A percentile compares a stretch with the other conserved stretches of the same genome.
phyloP scores from a whole-genome alignment of 2,797 vertebrate species.

The Schizopygopsis malacanthus region DNA sequence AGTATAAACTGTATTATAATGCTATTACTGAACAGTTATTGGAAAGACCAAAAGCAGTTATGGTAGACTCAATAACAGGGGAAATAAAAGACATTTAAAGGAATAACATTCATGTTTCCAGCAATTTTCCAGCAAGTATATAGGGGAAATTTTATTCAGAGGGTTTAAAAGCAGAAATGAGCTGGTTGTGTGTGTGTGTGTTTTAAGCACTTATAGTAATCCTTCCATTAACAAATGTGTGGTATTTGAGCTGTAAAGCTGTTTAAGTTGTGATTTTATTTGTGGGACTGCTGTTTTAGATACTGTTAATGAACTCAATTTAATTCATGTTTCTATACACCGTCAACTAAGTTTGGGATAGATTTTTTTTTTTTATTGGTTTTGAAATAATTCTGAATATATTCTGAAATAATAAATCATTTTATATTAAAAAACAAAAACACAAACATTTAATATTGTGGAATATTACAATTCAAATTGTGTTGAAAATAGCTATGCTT shows the following conservation, averaged over 20 bases:
- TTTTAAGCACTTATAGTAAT: background rate
- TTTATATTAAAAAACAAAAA: too few relatives aligned
- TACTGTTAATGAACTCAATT: background rate
- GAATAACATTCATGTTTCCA: background rate
- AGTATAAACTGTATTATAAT: background rate
- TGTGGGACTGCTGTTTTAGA: background rate
- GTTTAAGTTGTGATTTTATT: background rate
- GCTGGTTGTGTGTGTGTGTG: background rate
- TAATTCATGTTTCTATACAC: background rate
- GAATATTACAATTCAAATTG: too few relatives aligned
- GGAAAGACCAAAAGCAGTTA: background rate
- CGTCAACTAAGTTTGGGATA: background rate
- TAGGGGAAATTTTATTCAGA: background rate
- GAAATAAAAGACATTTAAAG: background rate
- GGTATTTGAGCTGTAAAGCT: background rate
- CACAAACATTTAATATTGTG: too few relatives aligned
- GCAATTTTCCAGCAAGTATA: background rate
- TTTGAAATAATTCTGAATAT: background rate
- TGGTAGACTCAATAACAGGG: background rate
- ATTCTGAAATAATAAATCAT: too few relatives aligned
- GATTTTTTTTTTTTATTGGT: background rate
- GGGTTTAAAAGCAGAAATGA: background rate
- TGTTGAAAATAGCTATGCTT: background rate
- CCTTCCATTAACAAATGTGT: background rate
- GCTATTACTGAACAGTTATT: background rate